Conservation (phyloP, 92 coral and sea anemone genomes). For the Porites cylindrica region DNA sequence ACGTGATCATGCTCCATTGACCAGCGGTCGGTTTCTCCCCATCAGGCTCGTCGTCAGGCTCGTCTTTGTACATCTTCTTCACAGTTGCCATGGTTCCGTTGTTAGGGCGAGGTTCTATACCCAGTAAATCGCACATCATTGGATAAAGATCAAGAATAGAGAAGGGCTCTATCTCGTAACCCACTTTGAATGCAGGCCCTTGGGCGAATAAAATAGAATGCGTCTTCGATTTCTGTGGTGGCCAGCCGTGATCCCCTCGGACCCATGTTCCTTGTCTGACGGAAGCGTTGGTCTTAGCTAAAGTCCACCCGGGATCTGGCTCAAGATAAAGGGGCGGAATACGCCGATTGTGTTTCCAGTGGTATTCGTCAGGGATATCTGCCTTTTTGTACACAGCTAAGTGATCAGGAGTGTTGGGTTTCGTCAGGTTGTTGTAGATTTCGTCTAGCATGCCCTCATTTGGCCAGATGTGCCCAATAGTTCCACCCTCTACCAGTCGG, state of each 20-base stretch:
- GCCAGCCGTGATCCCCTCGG: conserved; percentile 73
- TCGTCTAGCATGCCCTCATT: conserved; percentile 69
- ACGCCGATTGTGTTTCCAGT: conserved; percentile 92
- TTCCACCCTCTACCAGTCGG: conserved; percentile 56
- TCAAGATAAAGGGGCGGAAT: conserved; percentile 88
- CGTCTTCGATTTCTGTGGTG: conserved; percentile 46
- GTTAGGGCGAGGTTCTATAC: conserved; percentile 81
- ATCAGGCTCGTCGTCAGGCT: not conserved
- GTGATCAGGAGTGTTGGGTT: conserved; percentile 61
- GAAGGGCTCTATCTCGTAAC: conserved; percentile 72
- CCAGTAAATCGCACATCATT: conserved; percentile 89
- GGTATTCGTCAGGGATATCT: conserved; percentile 80
- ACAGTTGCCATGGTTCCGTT: conserved; percentile 86
- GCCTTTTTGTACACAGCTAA: conserved; percentile 80
- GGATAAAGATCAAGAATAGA: conserved; percentile 84
- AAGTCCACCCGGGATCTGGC: conserved; percentile 77
- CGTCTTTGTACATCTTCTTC: conserved; percentile 60
- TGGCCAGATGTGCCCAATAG: conserved; percentile 84
- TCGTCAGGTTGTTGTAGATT: conserved; percentile 81
- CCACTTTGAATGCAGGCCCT: conserved; percentile 92
- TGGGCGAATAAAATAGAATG: conserved; percentile 85
- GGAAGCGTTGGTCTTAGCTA: conserved; percentile 44
- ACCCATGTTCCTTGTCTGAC: conserved; percentile 32
- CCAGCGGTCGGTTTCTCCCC: conserved; percentile 9
- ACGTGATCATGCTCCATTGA: conserved; percentile 11